Evolutionary conservation across 2,113 vertebrate genomes (phyloP).

Genomic region (Bos indicus): DNA sequence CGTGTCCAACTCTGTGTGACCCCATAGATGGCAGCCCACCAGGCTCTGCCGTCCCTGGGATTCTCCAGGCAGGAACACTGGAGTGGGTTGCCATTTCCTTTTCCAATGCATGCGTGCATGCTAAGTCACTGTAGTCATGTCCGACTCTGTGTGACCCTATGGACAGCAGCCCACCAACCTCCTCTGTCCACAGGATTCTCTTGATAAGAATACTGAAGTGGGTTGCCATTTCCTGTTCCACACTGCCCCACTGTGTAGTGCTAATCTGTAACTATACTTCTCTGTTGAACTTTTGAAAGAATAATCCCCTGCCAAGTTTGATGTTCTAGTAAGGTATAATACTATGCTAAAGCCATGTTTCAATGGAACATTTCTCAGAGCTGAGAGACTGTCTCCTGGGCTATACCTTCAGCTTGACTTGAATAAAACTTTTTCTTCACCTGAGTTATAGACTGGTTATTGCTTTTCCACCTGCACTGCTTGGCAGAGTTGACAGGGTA

Average conservation of each 20-base stretch:
- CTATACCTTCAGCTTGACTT: background rate
- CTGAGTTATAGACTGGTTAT: background rate
- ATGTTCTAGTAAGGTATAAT: background rate
- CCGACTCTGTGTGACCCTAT: rapidly evolving
- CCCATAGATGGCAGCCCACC: background rate
- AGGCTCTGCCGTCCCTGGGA: background rate
- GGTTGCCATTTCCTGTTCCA: background rate
- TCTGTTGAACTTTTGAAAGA: background rate
- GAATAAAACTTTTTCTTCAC: background rate
- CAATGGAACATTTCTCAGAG: background rate
- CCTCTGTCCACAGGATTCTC: background rate
- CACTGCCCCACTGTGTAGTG: background rate
- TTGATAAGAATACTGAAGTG: background rate
- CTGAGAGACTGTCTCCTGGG: background rate
- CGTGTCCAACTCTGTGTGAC: rapidly evolving
- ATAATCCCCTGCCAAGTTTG: background rate
- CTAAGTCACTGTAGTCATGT: background rate
- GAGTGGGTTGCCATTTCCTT: background rate
- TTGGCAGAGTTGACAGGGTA: background rate
- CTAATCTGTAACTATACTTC: background rate
- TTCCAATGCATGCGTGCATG: background rate
- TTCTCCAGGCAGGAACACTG: background rate
- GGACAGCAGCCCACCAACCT: background rate
- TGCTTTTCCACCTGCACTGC: background rate
- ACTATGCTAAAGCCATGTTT: background rate